Conservation (phyloP, 2,797 vertebrate species). For the Acipenser oxyrinchus region DNA sequence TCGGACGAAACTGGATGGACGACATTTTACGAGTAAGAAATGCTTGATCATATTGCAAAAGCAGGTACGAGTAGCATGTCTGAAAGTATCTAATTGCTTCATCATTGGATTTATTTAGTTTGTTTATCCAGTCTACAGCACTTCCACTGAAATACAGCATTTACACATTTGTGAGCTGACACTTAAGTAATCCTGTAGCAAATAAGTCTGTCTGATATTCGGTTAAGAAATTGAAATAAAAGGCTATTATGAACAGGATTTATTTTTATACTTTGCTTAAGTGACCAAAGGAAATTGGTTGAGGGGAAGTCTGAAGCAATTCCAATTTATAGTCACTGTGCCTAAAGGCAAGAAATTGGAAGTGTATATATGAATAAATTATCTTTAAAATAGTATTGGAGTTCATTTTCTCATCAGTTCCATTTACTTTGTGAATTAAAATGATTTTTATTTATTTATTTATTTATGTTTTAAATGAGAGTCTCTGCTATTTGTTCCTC, state of each 20-base stretch:
- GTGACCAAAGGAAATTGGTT: not conserved
- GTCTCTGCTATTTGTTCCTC: too few species aligned
- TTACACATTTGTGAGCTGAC: not conserved
- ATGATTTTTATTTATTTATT: too few species aligned
- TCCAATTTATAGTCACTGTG: not conserved
- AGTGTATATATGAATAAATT: conserved; percentile 1
- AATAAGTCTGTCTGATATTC: not conserved
- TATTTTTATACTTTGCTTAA: not conserved
- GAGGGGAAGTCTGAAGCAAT: not conserved
- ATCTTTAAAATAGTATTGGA: not conserved
- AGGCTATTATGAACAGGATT: not conserved
- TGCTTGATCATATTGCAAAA: conserved; percentile 14
- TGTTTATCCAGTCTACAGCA: too few species aligned
- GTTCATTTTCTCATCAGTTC: not conserved
- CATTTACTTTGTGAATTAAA: not conserved
- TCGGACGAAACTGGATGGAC: conserved; percentile 98
- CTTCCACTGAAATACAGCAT: too few species aligned
- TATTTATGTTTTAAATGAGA: too few species aligned
- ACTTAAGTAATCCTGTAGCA: not conserved
- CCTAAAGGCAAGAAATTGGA: not conserved
- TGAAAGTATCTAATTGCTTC: conserved; percentile 8
- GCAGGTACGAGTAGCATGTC: not conserved
- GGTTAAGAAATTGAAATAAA: not conserved
- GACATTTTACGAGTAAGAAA: conserved; percentile 94
- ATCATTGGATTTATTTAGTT: too few species aligned